phyloP scores from a whole-genome alignment of 2,797 vertebrate species.

The Pteronotus mesoamericanus region DNA sequence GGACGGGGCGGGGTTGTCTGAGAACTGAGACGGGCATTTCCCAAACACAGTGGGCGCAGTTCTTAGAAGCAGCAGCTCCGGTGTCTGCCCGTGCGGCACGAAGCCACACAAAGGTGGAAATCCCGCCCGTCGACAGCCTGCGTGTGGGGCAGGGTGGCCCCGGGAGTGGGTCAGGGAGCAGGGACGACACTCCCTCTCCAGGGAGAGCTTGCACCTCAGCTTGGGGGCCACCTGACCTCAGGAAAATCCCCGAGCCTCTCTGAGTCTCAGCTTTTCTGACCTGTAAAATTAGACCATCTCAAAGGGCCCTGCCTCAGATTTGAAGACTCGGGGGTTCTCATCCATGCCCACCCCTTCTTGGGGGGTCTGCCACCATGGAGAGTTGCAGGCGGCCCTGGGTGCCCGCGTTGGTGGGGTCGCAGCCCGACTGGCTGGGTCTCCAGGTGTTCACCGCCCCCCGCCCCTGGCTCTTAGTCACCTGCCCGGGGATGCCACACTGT shows the following conservation, averaged over 20 bases:
- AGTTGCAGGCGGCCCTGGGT: accelerated
- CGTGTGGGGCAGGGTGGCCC: neutral
- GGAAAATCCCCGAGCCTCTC: neutral
- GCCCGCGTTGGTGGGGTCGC: neutral
- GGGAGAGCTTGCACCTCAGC: accelerated
- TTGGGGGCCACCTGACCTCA: neutral
- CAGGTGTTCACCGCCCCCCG: neutral
- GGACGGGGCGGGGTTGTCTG: accelerated
- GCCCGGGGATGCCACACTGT: neutral
- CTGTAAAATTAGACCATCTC: neutral
- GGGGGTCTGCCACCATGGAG: neutral
- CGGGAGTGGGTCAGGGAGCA: accelerated
- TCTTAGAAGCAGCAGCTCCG: accelerated
- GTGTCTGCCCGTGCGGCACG: accelerated
- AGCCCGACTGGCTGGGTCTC: neutral
- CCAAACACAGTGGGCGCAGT: accelerated
- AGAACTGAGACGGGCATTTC: accelerated
- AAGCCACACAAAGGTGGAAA: neutral
- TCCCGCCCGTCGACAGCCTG: neutral
- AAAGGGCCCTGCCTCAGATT: neutral
- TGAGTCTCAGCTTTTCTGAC: neutral
- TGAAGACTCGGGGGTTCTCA: neutral
- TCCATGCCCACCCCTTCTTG: too few relatives aligned
- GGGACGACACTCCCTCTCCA: neutral
- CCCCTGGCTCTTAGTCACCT: neutral